Evolutionary conservation across 2,888 invertebrate species (phyloP), one percentile per base, ranked within the genome.

Genomic region (Agriopis marginaria): DNA sequence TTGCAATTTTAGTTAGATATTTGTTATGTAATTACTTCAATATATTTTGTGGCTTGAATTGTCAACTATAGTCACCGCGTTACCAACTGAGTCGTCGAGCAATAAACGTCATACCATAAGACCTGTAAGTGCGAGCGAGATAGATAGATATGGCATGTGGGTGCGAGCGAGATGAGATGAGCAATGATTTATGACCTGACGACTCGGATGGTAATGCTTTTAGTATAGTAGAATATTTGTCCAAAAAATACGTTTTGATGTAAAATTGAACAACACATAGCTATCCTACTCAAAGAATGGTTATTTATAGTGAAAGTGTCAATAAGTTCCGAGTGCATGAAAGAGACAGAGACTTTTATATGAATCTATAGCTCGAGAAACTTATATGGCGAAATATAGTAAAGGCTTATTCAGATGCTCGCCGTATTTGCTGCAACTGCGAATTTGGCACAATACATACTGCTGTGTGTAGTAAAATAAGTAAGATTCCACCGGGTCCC

Each of bases 351-450:
- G n/a, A 63, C 53, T 54, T 53, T 62, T 54, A 61, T 17, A 50
- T 51, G 63, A 63, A 63, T 54, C 63, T 54, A 39, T 44, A 39
- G 51, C 40, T 40, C 60, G 45, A 53, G 39, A 39, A 39, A 49
- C 32, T 47, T 61, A 32, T 9, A 23, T 9, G 11, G 7, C 7
- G 7, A 49, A 49, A 49, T 49, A 14, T n/a, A 4, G 3, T 45
- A 45, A 45, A 12, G 45, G 11, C 45, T 14, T n/a, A 49, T 49
- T 49, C 47, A 49, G 8, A n/a, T 49, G 8, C 6, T 7, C 14
- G 7, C 14, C 7, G n/a, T 49, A 49, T 49, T 49, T 11, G 45
- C 45, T 45, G 11, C 12, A 12, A 45, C 45, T 45, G 11, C 12
- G 45, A 9, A 6, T 11, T 12, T 10, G 12, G 10, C 5, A 45